Evolutionary conservation across 2,888 invertebrate genomes (phyloP).

Genomic region (Mimachlamys varia): DNA sequence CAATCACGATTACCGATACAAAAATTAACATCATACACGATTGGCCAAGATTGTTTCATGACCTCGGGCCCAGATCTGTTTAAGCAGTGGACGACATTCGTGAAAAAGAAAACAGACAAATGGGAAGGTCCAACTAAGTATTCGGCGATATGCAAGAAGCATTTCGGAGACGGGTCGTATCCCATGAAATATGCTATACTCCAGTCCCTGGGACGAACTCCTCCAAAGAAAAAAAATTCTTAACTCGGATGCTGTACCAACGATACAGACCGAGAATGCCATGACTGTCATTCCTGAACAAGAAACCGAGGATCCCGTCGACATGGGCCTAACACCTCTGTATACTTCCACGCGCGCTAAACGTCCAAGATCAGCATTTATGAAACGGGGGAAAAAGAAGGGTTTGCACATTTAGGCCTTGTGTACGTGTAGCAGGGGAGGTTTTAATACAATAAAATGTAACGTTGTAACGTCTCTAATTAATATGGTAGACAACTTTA

Average conservation of each 20-base stretch:
- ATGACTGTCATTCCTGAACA: no score
- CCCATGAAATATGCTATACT: background rate
- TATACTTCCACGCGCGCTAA: background rate
- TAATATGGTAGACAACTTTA: no score
- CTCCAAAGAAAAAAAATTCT: background rate
- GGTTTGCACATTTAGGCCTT: no score
- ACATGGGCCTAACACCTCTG: background rate
- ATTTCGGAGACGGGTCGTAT: background rate
- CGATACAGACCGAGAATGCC: background rate
- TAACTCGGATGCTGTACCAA: background rate
- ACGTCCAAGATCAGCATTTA: background rate
- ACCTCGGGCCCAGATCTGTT: background rate
- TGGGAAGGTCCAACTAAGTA: background rate
- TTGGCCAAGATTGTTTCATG: no score
- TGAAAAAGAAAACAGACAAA: background rate
- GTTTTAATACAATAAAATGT: no score
- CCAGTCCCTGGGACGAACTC: background rate
- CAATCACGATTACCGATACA: no score
- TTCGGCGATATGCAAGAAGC: background rate
- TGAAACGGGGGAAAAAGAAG: background rate
- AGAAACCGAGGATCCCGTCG: no score
- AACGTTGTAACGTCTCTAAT: no score
- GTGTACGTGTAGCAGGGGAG: no score
- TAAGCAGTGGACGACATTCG: background rate
- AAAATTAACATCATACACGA: no score